Base-by-base conservation (phyloP, 2,797 vertebrate species). In the Trachurus trachurus region DNA sequence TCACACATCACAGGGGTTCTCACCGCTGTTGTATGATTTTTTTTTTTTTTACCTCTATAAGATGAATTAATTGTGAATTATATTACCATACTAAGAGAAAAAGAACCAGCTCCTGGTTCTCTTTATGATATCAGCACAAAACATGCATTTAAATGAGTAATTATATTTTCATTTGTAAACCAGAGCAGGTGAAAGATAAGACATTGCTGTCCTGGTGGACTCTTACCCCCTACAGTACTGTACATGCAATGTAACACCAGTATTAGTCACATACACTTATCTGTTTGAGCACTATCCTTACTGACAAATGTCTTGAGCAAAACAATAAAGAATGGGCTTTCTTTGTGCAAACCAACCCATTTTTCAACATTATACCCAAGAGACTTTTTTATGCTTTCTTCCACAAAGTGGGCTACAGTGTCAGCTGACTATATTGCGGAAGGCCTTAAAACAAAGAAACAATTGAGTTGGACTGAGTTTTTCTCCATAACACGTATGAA, bases 141-240 rank as follows among this genome's bases (percentile, higher is more conserved):
- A 71, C 49, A 60, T 82, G 81, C 63, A 89, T 86, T 88, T 85
- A 88, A 83, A 87, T 86, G 50, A 88, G n/a, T 63, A 37, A 76
- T 78, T 78, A 79, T 78, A 62, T 57, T 54, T 60, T 63, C 39
- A 79, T 81, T 66, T 85, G 47, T 71, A 57, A 75, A 69, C 63
- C 56, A 64, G 29, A 53, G 66, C 15, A 78, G 68, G 69, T 64
- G 61, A 74, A 79, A 74, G 37, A 37, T 1, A 22, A 31, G 40
- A 19, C 61, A 44, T 58, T 62, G 26, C 13, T 70, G 15, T 42
- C 22, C 10, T 50, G 29, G 15, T 62, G 40, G 40, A 21, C 39
- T 61, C 22, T 6, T 26, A 47, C 22, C 31, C 8, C 52, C 19
- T 53, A 21, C 26, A 26, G 26, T 26, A 21, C 26, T 1, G 26